These are phyloP conservation scores for Gallinago solitaria DNA, from an alignment of 2,797 vertebrate species.

Conservation along the genomic window DNA sequence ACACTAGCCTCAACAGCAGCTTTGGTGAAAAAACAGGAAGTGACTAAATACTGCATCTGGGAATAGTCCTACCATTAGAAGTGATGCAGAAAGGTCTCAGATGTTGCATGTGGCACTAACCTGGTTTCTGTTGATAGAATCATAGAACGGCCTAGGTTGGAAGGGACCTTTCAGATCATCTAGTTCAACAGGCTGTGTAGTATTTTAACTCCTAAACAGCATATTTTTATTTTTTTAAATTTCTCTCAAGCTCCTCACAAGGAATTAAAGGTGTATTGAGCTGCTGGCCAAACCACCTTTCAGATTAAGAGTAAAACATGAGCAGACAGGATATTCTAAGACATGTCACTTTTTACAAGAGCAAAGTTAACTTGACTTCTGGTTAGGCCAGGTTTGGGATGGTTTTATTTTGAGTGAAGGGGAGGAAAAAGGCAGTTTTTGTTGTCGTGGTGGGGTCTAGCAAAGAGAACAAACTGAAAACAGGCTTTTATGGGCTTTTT, in stretches of 20 bases:
- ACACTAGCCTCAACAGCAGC: background rate
- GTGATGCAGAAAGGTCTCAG: background rate
- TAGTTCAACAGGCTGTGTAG: background rate
- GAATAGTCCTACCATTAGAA: background rate
- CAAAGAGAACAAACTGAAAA: background rate
- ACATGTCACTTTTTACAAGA: background rate
- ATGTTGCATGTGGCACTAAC: background rate
- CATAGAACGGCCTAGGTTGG: no score
- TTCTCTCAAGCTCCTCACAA: background rate
- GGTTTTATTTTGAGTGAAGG: background rate
- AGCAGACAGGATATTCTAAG: background rate
- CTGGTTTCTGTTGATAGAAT: background rate
- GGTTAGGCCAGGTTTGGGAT: background rate
- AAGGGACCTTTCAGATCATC: no score
- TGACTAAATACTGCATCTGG: background rate
- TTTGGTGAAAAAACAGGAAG: background rate
- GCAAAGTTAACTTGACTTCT: background rate
- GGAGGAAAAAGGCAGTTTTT: background rate
- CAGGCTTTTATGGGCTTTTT: background rate
- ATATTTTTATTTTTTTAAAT: background rate
- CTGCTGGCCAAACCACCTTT: background rate
- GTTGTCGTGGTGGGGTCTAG: background rate
- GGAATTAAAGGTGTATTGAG: background rate
- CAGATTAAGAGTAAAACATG: background rate
- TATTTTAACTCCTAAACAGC: background rate